Evolutionary conservation across 2,888 invertebrate species (phyloP), one percentile per base, ranked within the genome.

Genomic region (Tachina lurida): DNA sequence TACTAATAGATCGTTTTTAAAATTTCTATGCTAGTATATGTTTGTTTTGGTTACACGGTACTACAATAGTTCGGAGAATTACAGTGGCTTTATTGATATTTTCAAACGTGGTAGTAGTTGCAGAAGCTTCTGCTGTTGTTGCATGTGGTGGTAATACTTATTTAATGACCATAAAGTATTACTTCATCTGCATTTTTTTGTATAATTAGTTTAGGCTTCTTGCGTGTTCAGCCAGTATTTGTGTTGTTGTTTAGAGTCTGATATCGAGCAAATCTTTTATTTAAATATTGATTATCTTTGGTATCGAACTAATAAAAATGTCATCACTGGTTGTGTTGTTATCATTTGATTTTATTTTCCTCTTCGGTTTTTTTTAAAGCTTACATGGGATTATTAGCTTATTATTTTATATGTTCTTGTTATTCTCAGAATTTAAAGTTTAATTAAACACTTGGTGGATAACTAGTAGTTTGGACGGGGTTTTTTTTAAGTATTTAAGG

Each of bases 301-400:
- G 63, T 60, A 60, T 65, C 58, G 17, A 86, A 83, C 86, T 71
- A 76, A 76, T 67, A 71, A 79, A 86, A 86, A 83, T 86, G 86
- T 86, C 86, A 65, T 86, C 86, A 86, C 82, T 86, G 63, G 74
- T 70, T 78, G 82, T 31, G 65, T 58, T 80, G 17, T 70, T 86
- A 86, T 82, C 75, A 82, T 60, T 86, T 71, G 19, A 52, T 17
- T 76, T 56, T 75, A n/a, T 41, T 13, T 52, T 47, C 10, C 62
- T 63, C 5, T 39, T 47, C 52, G n/a, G 2, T 49, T 10, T 52
- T 0, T 77, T 65, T 65, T 58, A 79, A 73, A 52, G 54, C 22
- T 22, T n/a, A 41, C 49, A 49, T 49, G n/a, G 75, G 47, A 75
- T 74, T 43, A 17, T 67, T 56, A 1, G 22, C 49, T 62, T 62